Percentiles rank a stretch among this genome's conserved stretches.
phyloP scores from a whole-genome alignment of 2,888 invertebrate species.

The Lathronympha strigana region DNA sequence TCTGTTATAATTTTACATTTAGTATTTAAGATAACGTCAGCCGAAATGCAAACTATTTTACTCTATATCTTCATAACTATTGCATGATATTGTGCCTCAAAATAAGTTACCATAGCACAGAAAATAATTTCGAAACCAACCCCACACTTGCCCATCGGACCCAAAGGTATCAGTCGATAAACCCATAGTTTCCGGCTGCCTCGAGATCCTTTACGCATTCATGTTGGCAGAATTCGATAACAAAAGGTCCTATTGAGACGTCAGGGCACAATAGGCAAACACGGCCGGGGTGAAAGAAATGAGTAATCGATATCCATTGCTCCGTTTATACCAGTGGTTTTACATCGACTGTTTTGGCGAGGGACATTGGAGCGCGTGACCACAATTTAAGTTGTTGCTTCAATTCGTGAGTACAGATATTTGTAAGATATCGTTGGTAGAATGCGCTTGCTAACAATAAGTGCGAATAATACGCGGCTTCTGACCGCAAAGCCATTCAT shows the following conservation, averaged over 20 bases:
- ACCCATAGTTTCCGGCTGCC: slow-evolving; percentile 45
- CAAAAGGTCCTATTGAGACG: slow-evolving; percentile 54
- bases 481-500: slow-evolving; percentile 26
- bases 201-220: slow-evolving; percentile 48
- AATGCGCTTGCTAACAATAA: slow-evolving; percentile 13
- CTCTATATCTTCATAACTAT: background rate
- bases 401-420: background rate
- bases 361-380: slow-evolving; percentile 9
- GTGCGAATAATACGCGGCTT: background rate
- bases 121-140: background rate
- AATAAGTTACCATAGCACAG: too few species aligned
- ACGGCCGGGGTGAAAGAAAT: slow-evolving; percentile 23
- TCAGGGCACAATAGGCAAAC: slow-evolving; percentile 44
- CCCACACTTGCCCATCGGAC: slow-evolving; percentile 18
- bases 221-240: slow-evolving; percentile 50
- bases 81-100: too few species aligned
- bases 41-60: background rate
- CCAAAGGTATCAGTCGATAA: slow-evolving; percentile 40
- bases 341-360: background rate
- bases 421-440: slow-evolving; percentile 9
- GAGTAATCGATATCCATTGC: slow-evolving; percentile 39
- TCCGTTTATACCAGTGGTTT: slow-evolving; percentile 19
- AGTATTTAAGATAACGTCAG: too few species aligned
- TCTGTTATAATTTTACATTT: too few species aligned
- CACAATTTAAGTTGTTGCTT: background rate